A percentile compares a stretch with the other conserved stretches of the same genome.
These are phyloP conservation scores for Saturnia japonica DNA, from an alignment of 2,888 invertebrate genomes.

Conservation along the genomic window DNA sequence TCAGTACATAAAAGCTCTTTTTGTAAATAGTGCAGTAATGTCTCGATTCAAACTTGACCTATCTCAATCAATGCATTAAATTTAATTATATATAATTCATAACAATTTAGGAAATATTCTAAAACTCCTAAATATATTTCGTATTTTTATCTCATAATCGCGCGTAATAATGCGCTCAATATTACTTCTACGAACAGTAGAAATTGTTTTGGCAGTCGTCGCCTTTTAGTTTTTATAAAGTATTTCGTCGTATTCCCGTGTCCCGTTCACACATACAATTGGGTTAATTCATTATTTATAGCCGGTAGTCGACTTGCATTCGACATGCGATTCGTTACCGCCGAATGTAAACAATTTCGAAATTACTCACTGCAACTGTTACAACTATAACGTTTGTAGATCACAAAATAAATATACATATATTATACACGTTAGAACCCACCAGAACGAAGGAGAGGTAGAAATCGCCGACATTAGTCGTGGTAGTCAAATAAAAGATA, in stretches of 20 bases:
- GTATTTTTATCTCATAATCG: background rate
- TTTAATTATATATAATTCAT: background rate
- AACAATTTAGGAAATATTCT: background rate
- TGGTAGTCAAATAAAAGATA: no score
- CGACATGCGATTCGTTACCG: background rate
- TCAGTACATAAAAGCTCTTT: background rate
- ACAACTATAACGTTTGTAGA: background rate
- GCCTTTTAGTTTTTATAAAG: conserved; percentile 5
- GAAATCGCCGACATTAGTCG: no score
- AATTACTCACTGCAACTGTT: background rate
- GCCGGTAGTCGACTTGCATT: background rate
- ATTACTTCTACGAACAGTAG: conserved; percentile 3
- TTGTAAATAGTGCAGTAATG: background rate
- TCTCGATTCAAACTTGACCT: background rate
- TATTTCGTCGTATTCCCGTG: background rate
- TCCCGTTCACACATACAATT: conserved; percentile 3
- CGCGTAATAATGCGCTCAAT: conserved; percentile 1
- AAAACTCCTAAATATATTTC: background rate
- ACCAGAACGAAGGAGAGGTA: no score
- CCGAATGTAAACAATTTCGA: background rate
- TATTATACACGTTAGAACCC: no score
- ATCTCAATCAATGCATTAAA: background rate
- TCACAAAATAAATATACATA: no score
- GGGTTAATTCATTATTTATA: conserved; percentile 10
- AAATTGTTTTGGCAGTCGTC: background rate